Percentiles rank a stretch among this genome's conserved stretches.
Conservation (phyloP, 2,113 vertebrate genomes). For the Lophochroa leadbeateri region DNA sequence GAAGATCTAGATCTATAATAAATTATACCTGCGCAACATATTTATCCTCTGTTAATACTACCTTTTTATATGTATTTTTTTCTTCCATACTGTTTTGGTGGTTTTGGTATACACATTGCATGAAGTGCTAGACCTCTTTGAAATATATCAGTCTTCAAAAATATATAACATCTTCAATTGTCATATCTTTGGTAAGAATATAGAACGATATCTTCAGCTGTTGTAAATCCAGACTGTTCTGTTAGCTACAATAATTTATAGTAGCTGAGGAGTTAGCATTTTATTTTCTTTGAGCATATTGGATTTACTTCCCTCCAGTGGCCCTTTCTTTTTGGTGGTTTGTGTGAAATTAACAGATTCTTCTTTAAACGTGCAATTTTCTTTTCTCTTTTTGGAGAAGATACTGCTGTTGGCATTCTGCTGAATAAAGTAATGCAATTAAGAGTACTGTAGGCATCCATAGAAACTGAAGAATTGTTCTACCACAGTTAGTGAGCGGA, state of each 20-base stretch:
- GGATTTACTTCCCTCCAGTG: conserved; percentile 9
- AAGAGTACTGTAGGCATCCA: background rate
- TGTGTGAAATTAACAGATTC: background rate
- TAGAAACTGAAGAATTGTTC: background rate
- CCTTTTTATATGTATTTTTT: background rate
- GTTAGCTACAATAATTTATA: background rate
- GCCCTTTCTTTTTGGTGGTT: background rate
- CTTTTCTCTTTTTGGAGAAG: background rate
- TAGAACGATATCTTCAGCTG: background rate
- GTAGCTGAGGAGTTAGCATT: background rate
- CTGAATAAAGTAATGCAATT: background rate
- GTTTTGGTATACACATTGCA: background rate
- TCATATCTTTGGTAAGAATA: background rate
- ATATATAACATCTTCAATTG: background rate
- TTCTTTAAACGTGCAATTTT: background rate
- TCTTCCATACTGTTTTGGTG: background rate
- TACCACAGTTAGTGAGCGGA: background rate
- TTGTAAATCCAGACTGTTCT: background rate
- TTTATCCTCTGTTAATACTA: background rate
- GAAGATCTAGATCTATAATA: background rate
- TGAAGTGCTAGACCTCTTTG: background rate
- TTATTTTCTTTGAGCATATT: background rate
- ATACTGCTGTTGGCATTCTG: background rate
- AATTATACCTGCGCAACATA: background rate
- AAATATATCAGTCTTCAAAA: background rate